Conservation (phyloP, 2,797 vertebrate species). For the Pangasius larnaudii region DNA sequence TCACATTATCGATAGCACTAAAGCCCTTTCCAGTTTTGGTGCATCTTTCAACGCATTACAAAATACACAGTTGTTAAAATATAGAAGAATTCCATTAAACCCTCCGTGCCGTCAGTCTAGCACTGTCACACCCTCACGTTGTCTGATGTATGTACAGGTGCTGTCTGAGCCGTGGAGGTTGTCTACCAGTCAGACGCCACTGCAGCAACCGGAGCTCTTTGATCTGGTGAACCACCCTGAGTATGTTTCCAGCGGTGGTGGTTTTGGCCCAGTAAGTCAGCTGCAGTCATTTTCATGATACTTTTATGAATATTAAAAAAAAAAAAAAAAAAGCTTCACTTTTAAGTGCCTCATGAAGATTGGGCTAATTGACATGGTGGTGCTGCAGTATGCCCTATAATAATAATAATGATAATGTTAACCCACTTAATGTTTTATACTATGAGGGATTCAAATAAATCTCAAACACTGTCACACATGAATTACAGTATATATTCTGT, state of each 20-base stretch:
- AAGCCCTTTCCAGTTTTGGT: neutral
- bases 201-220: slow-evolving; percentile 87
- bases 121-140: neutral
- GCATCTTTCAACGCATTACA: neutral
- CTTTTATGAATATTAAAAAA: neutral
- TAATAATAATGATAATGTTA: neutral
- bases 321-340: neutral
- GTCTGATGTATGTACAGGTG: slow-evolving; percentile 76
- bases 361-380: neutral
- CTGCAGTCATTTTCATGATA: neutral
- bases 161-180: slow-evolving; percentile 94
- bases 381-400: neutral
- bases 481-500: neutral
- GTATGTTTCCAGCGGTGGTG: slow-evolving; percentile 87
- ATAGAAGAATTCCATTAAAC: neutral
- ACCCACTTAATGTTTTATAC: neutral
- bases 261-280: slow-evolving; percentile 92
- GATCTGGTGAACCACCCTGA: slow-evolving; percentile 86
- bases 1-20: neutral
- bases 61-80: neutral
- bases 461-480: neutral
- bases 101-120: neutral
- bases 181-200: slow-evolving; percentile 96
- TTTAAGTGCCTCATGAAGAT: neutral
- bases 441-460: neutral